Percentiles rank a stretch among this genome's conserved stretches.
Evolutionary conservation across 2,797 vertebrate genomes (phyloP).

Genomic region (Malurus leucopterus): DNA sequence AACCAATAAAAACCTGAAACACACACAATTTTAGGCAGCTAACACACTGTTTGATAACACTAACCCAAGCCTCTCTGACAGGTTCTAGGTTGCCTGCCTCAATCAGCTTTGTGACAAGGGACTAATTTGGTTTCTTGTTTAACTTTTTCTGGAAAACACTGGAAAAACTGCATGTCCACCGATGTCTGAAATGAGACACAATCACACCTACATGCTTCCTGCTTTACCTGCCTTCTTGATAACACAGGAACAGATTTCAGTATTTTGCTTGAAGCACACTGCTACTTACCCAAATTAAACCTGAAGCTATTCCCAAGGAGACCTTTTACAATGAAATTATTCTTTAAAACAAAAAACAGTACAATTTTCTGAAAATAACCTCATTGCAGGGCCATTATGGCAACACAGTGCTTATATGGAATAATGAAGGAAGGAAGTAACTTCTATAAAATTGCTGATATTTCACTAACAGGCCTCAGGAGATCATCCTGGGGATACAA

Average conservation of each 20-base stretch:
- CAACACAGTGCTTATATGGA: not conserved
- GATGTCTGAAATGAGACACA: not conserved
- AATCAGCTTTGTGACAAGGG: not conserved
- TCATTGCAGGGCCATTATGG: not conserved
- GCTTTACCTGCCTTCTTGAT: not conserved
- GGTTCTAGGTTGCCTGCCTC: not conserved
- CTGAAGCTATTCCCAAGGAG: not conserved
- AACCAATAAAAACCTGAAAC: not conserved
- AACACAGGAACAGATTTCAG: not conserved
- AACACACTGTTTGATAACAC: not conserved
- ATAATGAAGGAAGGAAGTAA: not conserved
- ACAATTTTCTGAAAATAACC: not conserved
- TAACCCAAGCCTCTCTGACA: not conserved
- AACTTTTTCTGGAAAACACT: not conserved
- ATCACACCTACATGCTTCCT: fast-evolving
- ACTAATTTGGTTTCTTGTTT: not conserved
- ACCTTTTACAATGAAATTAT: not conserved
- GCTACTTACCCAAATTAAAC: not conserved
- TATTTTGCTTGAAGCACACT: not conserved
- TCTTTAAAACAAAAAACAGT: not conserved
- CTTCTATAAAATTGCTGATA: not conserved
- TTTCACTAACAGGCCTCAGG: not conserved
- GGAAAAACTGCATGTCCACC: not conserved
- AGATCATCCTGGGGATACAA: not conserved
- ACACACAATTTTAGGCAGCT: not conserved